Percentiles rank a stretch among this genome's conserved stretches.
Evolutionary conservation across 2,113 vertebrate species (phyloP).

Genomic region (Xerus inauris): DNA sequence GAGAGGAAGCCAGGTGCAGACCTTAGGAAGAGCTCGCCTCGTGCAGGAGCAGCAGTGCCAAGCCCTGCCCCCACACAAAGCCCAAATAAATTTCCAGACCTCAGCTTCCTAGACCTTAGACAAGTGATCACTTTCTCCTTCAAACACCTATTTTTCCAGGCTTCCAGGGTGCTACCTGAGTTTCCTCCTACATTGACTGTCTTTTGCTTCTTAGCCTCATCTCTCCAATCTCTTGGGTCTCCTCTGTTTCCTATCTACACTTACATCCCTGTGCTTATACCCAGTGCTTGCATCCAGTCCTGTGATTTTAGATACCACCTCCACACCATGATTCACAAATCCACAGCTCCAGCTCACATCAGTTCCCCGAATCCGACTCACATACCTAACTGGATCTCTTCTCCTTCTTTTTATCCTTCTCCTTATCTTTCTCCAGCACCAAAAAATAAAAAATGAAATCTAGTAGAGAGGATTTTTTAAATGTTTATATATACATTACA

Average conservation of each 20-base stretch:
- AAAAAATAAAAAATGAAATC: no score
- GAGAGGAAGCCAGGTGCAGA: accelerated
- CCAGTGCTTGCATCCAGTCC: neutral
- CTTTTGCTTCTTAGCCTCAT: neutral
- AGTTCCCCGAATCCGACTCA: neutral
- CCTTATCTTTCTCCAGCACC: no score
- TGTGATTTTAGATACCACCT: neutral
- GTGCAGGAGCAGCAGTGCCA: no score
- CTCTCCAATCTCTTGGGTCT: neutral
- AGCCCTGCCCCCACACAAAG: neutral
- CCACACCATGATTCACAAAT: neutral
- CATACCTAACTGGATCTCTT: neutral
- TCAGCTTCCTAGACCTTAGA: neutral
- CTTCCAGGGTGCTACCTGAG: neutral
- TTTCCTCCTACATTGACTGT: neutral
- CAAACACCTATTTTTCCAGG: neutral
- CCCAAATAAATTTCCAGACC: neutral
- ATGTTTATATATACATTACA: no score
- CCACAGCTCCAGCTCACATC: neutral
- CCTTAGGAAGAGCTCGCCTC: neutral
- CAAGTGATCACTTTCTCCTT: neutral
- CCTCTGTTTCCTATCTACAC: neutral
- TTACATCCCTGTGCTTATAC: neutral
- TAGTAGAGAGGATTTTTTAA: no score
- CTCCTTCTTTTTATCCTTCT: neutral